Evolutionary conservation across 2,797 vertebrate genomes (phyloP), one percentile per base, ranked within the genome.

Genomic region (Dipus sagitta): DNA sequence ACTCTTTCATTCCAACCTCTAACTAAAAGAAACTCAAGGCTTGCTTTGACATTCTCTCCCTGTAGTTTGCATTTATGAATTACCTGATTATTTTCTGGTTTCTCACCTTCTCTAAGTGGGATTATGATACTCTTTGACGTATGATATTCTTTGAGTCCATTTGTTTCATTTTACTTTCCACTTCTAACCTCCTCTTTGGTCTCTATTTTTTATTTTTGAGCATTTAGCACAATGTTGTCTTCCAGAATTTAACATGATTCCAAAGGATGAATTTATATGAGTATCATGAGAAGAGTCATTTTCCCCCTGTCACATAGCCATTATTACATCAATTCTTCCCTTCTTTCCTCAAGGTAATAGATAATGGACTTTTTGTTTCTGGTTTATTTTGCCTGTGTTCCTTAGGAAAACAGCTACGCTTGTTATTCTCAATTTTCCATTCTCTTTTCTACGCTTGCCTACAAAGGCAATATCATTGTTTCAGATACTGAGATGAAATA

Each of bases 171-270:
- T 82, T 79, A 1, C 11, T 54, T 76, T 86, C 28, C 52, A 13
- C 28, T 91, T 91, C 86, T 71, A 24, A 80, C 72, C 12, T 18
- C 10, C 6, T 4, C 28, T 81, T 64, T 15, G 10, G 58, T 88
- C 18, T 34, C 60, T 32, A 76, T 38, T 65, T 62, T 80, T 86
- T 94, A 80, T 71, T 86, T 91, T 83, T 72, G 14, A 78, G 23
- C 85, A 86, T 82, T 96, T 70, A 79, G 18, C 60, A 34, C 3
- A 38, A 58, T 58, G 54, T 58, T 58, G 54, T 58, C 54, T 58
- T 58, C 17, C 14, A 58, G 54, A 58, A 58, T 12, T 34, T 38
- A 91, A 60, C 15, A 24, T 76, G 42, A 75, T 86, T 91, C 60
- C 26, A 52, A 78, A 64, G 54, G 68, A 38, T 52, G 34, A 94